Evolutionary conservation across 2,797 vertebrate species (phyloP).

Genomic region (Diceros bicornis): DNA sequence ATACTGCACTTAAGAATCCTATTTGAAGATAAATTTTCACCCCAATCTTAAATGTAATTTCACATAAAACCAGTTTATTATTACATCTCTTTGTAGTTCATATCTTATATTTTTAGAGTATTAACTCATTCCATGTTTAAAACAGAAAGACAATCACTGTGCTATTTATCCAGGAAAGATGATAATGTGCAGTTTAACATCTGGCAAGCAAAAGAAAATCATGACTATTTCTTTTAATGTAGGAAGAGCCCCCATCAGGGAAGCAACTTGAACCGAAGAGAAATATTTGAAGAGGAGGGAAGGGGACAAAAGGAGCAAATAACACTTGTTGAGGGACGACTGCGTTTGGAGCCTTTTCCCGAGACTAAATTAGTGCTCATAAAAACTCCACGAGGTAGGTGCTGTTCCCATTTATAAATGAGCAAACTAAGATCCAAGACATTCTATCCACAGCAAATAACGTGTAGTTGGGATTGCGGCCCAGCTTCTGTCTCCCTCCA

Average conservation of each 20-base stretch:
- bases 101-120: constrained; percentile 74
- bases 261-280: constrained; percentile 33
- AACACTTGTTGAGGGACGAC: neutral
- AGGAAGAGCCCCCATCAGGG: neutral
- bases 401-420: neutral
- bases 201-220: constrained; percentile 61
- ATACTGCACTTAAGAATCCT: constrained; percentile 64
- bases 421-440: constrained; percentile 49
- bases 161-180: constrained; percentile 47
- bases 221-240: constrained; percentile 7
- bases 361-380: neutral
- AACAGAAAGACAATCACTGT: constrained; percentile 69
- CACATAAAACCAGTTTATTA: constrained; percentile 75
- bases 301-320: neutral
- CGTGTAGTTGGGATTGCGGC: neutral
- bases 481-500: neutral
- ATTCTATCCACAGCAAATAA: neutral
- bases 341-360: constrained; percentile 12
- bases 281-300: constrained; percentile 56
- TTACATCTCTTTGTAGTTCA: constrained; percentile 79
- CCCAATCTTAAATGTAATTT: constrained; percentile 78
- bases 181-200: constrained; percentile 65
- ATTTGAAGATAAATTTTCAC: constrained; percentile 81
- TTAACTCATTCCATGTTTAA: constrained; percentile 76
- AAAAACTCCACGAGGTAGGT: neutral